Evolutionary conservation across 2,113 vertebrate species (phyloP), one percentile per base, ranked within the genome.

Genomic region (Platycercus adscitus): DNA sequence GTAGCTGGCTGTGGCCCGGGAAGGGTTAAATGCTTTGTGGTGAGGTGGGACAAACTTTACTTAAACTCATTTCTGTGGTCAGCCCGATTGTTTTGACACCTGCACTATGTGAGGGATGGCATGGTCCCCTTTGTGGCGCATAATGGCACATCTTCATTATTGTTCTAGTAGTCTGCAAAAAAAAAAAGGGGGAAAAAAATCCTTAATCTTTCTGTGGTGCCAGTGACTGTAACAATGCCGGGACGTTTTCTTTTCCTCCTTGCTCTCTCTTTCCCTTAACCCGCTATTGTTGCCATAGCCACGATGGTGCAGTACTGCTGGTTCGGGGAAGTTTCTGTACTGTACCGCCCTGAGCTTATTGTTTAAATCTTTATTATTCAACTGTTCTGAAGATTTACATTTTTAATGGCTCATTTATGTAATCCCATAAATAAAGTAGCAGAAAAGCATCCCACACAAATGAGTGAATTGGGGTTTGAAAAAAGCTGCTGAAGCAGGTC

Each of bases 381-480:
- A 98, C 98, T 98, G 97, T 98, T 98, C 97, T 98, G 98, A 98
- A 98, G 98, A 98, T 98, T 98, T 98, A 98, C 98, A 98, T 98
- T 98, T 98, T 98, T 98, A 98, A 98, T 98, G 98, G 98, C 98
- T 98, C 98, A 98, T 98, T 98, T 98, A 98, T 98, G 98, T 98
- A 98, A 98, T 98, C 98, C 98, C 98, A 98, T 98, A 98, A 98
- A 98, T 98, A 98, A 98, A 98, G 98, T 98, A 97, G 97, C 95
- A 98, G 97, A 98, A 98, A 98, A 98, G 98, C 98, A 98, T 96
- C 98, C 97, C 98, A 98, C 97, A 98, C 98, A 98, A 98, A 98
- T 93, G 97, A 98, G 96, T 97, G 97, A 98, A 98, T 98, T 93
- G 50, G 97, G 96, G 97, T 98, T 97, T 97, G 96, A 97, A 98